Evolutionary conservation across 1,140 invertebrate species (phyloP).

Genomic region (Drosophila bipectinata): DNA sequence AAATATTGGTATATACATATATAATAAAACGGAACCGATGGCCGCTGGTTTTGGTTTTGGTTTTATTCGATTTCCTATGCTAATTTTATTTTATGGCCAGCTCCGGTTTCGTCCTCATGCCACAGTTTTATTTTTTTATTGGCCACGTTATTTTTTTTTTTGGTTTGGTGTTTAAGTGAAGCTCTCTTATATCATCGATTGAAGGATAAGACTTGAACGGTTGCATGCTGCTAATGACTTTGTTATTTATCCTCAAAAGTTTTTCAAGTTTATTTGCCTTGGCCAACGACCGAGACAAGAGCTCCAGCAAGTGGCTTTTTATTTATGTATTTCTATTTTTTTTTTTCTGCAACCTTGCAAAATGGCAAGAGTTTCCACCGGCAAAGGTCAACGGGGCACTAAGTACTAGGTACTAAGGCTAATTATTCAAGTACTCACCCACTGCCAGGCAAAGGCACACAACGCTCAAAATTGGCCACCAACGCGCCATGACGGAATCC

Average conservation of each 20-base stretch:
- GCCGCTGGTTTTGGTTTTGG: constrained; percentile 9
- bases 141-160: constrained; percentile 38
- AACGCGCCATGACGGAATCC: constrained; percentile 73
- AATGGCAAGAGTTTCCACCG: constrained; percentile 48
- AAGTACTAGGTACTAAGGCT: constrained; percentile 16
- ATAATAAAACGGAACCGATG: constrained; percentile 63
- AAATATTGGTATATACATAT: constrained; percentile 11
- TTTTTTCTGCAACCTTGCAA: constrained; percentile 53
- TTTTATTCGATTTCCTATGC: constrained; percentile 58
- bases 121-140: constrained; percentile 51
- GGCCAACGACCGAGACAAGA: constrained; percentile 54
- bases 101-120: constrained; percentile 64
- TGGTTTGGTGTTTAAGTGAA: not conserved
- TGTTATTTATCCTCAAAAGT: constrained; percentile 15
- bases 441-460: constrained; percentile 69
- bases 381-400: constrained; percentile 61
- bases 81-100: constrained; percentile 61
- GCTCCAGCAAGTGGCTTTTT: constrained; percentile 9
- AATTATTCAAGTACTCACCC: constrained; percentile 67
- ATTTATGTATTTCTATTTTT: constrained; percentile 9
- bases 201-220: constrained; percentile 17
- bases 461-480: constrained; percentile 73
- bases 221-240: constrained; percentile 68
- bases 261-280: constrained; percentile 68
- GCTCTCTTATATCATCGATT: constrained; percentile 32